Conservation (phyloP, 2,888 invertebrate species). For the Monoplex corrugatus region DNA sequence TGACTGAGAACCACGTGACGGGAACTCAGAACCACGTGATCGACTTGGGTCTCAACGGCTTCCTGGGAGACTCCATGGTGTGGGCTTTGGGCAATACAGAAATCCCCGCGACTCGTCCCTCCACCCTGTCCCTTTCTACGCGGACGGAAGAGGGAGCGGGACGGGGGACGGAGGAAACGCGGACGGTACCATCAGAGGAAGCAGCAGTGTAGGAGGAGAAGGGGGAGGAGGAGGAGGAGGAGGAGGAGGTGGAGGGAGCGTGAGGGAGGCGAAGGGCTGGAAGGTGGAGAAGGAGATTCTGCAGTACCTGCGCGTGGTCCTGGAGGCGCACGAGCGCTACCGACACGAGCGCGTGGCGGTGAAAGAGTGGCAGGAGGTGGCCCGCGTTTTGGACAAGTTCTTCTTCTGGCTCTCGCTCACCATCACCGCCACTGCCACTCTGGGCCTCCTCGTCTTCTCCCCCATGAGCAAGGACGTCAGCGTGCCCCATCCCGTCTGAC, state of each 20-base stretch:
- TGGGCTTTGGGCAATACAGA: slow-evolving; percentile 13
- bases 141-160: slow-evolving; percentile 6
- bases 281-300: slow-evolving; percentile 71
- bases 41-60: slow-evolving; percentile 41
- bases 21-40: slow-evolving; percentile 17
- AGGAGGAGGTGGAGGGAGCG: not conserved
- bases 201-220: not conserved
- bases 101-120: no score
- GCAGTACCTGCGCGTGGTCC: slow-evolving; percentile 71
- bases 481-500: slow-evolving; percentile 50
- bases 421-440: slow-evolving; percentile 82
- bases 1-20: not conserved
- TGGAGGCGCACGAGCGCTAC: slow-evolving; percentile 71
- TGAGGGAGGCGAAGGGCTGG: not conserved
- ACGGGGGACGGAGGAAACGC: not conserved
- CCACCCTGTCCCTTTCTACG: no score
- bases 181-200: not conserved
- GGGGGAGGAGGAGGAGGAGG: slow-evolving; percentile 15
- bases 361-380: slow-evolving; percentile 82
- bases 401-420: slow-evolving; percentile 83
- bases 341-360: slow-evolving; percentile 67
- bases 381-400: slow-evolving; percentile 83
- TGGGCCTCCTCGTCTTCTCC: slow-evolving; percentile 82
- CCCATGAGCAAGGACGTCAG: slow-evolving; percentile 76
- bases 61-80: slow-evolving; percentile 40